These are phyloP conservation scores for Hirtodrosophila histrioides DNA, from an alignment of 2,888 invertebrate genomes.

Conservation along the genomic window DNA sequence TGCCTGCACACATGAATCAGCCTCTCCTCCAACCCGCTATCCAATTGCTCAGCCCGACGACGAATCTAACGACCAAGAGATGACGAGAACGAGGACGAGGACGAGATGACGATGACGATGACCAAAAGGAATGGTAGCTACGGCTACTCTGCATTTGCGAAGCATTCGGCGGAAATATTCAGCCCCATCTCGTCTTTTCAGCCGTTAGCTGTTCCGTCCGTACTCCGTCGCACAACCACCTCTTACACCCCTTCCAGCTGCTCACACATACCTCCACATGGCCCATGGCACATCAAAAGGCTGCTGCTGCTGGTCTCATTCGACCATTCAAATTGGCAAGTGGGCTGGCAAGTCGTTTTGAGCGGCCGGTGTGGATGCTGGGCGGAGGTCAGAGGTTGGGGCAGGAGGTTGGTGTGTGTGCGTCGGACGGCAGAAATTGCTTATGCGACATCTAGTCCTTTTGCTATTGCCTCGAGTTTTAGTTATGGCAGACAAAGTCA, in stretches of 20 bases:
- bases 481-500: slow-evolving; percentile 66
- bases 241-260: background rate
- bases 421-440: slow-evolving; percentile 66
- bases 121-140: slow-evolving; percentile 75
- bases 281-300: slow-evolving; percentile 65
- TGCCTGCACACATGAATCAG: slow-evolving; percentile 60
- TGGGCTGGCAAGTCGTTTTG: slow-evolving; percentile 60
- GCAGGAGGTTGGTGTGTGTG: slow-evolving; percentile 7
- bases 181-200: slow-evolving; percentile 72
- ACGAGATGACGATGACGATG: slow-evolving; percentile 61
- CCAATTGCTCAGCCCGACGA: slow-evolving; percentile 39
- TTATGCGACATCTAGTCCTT: slow-evolving; percentile 80
- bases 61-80: slow-evolving; percentile 71
- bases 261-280: slow-evolving; percentile 34
- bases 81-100: slow-evolving; percentile 47
- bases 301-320: slow-evolving; percentile 45
- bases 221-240: slow-evolving; percentile 24
- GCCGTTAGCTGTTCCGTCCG: slow-evolving; percentile 38
- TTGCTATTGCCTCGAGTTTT: slow-evolving; percentile 68
- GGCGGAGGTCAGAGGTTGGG: slow-evolving; percentile 2
- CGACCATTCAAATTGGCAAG: slow-evolving; percentile 55
- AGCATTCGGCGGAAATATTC: slow-evolving; percentile 80
- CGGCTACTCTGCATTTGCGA: slow-evolving; percentile 74
- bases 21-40: slow-evolving; percentile 9
- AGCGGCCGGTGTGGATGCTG: slow-evolving; percentile 13